Percentiles rank a stretch among this genome's conserved stretches.
Evolutionary conservation across 2,888 invertebrate species (phyloP).

Genomic region (Zhuqinia jingwanae): DNA sequence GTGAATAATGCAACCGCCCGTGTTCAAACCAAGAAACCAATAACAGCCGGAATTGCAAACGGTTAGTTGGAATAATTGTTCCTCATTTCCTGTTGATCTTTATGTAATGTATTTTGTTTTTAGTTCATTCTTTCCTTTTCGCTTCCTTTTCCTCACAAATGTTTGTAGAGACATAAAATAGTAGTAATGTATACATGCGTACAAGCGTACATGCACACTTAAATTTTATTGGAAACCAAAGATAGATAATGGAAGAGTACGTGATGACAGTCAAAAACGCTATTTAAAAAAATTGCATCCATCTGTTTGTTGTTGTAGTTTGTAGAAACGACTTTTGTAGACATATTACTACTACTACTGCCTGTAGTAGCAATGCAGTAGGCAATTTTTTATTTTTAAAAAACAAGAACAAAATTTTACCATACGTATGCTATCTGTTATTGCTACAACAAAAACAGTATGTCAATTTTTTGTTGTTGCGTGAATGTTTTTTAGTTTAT

Average conservation of each 20-base stretch:
- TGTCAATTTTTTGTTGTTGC: conserved; percentile 45
- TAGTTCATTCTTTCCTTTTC: not conserved
- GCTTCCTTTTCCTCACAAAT: not conserved
- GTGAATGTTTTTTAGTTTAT: conserved; percentile 51
- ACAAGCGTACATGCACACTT: not conserved
- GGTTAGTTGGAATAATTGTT: conserved; percentile 86
- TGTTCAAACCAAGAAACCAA: conserved; percentile 99
- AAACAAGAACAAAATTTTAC: too few relatives aligned
- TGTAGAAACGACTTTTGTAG: conserved; percentile 20
- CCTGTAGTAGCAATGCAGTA: conserved; percentile 41
- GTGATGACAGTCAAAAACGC: conserved; percentile 61
- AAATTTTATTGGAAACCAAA: not conserved
- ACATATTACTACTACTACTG: conserved; percentile 18
- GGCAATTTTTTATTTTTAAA: conserved; percentile 21
- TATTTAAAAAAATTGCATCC: conserved; percentile 60
- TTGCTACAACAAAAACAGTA: conserved; percentile 54
- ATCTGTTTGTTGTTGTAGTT: conserved; percentile 38
- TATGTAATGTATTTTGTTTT: conserved; percentile 11
- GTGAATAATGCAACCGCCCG: conserved; percentile 99
- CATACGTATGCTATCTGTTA: conserved; percentile 44
- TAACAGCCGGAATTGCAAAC: conserved; percentile 87
- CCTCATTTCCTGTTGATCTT: not conserved
- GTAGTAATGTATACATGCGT: not conserved
- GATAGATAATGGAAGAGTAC: conserved; percentile 26
- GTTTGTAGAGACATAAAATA: too few relatives aligned